Conservation (phyloP, 2,113 vertebrate species). For the Vidua macroura region DNA sequence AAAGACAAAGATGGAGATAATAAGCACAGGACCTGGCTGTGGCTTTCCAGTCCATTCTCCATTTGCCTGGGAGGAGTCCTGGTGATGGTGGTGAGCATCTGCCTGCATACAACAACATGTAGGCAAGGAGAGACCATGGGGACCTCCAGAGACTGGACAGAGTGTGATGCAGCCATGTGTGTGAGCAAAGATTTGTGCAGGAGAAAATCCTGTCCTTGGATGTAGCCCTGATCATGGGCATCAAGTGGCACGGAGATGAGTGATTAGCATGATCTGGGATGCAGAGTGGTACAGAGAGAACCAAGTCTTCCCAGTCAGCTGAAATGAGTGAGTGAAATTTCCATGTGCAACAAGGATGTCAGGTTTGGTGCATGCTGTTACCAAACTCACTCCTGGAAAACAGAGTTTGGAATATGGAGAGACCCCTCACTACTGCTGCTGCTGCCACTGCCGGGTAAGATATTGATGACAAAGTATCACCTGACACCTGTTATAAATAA, state of each 20-base stretch:
- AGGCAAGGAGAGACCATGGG: accelerated
- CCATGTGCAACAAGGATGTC: background rate
- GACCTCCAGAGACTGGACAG: background rate
- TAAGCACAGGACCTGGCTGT: background rate
- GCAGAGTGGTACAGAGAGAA: background rate
- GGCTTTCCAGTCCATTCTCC: background rate
- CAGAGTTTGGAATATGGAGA: background rate
- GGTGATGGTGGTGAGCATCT: background rate
- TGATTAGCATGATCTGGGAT: background rate
- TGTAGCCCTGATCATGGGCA: background rate
- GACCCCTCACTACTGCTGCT: background rate
- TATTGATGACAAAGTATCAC: constrained; percentile 38
- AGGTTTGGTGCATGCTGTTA: background rate
- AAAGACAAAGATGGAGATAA: constrained; percentile 21
- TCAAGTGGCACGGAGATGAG: accelerated
- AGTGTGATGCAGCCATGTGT: accelerated
- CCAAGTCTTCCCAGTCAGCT: background rate
- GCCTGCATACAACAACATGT: background rate
- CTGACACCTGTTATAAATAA: constrained; percentile 63
- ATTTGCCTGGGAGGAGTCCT: background rate
- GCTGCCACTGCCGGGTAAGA: background rate
- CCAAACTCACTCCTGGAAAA: background rate
- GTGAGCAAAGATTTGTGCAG: accelerated
- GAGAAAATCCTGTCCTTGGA: background rate
- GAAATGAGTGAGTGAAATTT: background rate